These are phyloP conservation scores for Ditula angustiorana DNA, from an alignment of 2,888 invertebrate genomes.

Conservation along the genomic window DNA sequence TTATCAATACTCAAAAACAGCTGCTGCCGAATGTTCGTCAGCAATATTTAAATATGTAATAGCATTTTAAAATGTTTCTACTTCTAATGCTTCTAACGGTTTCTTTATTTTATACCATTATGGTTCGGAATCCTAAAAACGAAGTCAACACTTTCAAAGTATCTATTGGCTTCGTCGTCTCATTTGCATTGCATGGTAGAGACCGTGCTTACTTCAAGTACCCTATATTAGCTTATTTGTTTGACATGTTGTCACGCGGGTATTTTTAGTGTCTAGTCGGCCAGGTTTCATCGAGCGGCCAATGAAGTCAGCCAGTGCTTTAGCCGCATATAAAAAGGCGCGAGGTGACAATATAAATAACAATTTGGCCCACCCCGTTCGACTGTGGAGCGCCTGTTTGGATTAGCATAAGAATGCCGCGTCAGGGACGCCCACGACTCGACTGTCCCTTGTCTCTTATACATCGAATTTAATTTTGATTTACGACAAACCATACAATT, in stretches of 20 bases:
- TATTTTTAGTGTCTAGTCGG: constrained; percentile 29
- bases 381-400: constrained; percentile 69
- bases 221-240: neutral
- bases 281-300: constrained; percentile 39
- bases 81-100: too few relatives aligned
- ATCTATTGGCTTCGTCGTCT: too few relatives aligned
- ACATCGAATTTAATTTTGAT: constrained; percentile 84
- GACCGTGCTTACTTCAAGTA: too few relatives aligned
- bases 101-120: too few relatives aligned
- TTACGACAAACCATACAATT: constrained; percentile 78
- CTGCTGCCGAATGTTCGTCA: too few relatives aligned
- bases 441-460: constrained; percentile 80
- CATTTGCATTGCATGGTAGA: too few relatives aligned
- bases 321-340: constrained; percentile 72
- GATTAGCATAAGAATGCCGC: constrained; percentile 85
- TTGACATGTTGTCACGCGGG: neutral
- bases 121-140: too few relatives aligned
- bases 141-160: too few relatives aligned
- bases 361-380: constrained; percentile 85
- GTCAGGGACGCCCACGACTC: constrained; percentile 78
- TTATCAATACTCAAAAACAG: too few relatives aligned
- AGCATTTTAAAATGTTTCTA: too few relatives aligned
- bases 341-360: constrained; percentile 85
- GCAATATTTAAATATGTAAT: too few relatives aligned
- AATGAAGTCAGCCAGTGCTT: constrained; percentile 72